Conservation (phyloP, 2,888 invertebrate genomes). For the Dioctria rufipes region DNA sequence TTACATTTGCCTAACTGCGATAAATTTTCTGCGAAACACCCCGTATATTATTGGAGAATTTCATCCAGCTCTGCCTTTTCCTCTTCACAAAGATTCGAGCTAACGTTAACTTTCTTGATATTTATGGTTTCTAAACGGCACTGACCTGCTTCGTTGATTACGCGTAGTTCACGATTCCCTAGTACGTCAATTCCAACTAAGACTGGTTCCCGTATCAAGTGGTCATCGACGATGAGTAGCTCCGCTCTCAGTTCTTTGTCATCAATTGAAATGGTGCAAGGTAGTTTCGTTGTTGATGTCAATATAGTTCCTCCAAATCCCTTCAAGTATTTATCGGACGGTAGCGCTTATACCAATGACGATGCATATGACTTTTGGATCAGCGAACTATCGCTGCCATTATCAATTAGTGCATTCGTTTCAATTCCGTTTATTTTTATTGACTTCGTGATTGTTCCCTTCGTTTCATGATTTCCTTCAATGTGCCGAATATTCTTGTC, state of each 20-base stretch:
- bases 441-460: neutral
- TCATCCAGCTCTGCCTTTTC: neutral
- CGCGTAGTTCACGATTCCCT: neutral
- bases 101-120: neutral
- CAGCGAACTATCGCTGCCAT: neutral
- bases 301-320: no score
- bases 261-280: neutral
- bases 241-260: neutral
- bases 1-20: neutral
- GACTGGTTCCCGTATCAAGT: neutral
- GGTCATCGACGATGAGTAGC: neutral
- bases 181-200: neutral
- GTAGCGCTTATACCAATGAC: no score
- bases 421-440: neutral
- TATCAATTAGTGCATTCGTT: conserved; percentile 2
- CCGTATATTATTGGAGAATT: neutral
- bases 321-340: no score
- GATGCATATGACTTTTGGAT: neutral
- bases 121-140: neutral
- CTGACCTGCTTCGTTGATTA: neutral
- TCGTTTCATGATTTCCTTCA: neutral
- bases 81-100: neutral
- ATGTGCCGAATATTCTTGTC: no score
- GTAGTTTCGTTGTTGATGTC: no score
- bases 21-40: neutral